phyloP scores from a whole-genome alignment of 2,888 invertebrate genomes.

The Tupiocoris notatus region DNA sequence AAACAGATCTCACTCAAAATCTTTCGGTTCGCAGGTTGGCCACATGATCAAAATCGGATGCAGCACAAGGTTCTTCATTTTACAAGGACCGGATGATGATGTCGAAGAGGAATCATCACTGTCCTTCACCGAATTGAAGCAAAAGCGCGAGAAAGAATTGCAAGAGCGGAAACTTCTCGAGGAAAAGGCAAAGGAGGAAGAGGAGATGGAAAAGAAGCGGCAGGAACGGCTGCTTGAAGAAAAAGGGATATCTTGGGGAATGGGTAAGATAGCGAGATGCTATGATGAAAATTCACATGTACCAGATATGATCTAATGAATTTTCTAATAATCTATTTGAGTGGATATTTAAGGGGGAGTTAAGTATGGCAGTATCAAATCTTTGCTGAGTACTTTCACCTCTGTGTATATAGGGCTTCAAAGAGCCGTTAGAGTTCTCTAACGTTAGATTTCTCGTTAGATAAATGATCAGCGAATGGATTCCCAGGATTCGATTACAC shows the following conservation, averaged over 20 bases:
- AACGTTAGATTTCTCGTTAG: too few species aligned
- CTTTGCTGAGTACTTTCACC: too few species aligned
- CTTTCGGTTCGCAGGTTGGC: conserved; percentile 68
- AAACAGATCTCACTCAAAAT: too few species aligned
- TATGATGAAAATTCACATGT: too few species aligned
- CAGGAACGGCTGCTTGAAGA: conserved; percentile 46
- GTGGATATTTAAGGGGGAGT: too few species aligned
- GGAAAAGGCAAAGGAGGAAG: conserved; percentile 47
- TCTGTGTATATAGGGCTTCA: too few species aligned
- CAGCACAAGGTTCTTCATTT: conserved; percentile 76
- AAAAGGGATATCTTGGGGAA: conserved; percentile 86
- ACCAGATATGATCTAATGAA: too few species aligned
- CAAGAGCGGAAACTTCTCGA: conserved; percentile 44
- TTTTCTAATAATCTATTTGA: too few species aligned
- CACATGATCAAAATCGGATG: conserved; percentile 91
- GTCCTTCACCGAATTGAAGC: conserved; percentile 72
- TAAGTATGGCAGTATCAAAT: too few species aligned
- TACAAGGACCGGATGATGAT: conserved; percentile 83
- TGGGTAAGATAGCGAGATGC: conserved; percentile 72
- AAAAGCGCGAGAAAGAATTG: conserved; percentile 45
- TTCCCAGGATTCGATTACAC: too few species aligned
- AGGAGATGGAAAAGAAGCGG: conserved; percentile 46
- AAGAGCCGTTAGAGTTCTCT: too few species aligned
- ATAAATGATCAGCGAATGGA: too few species aligned
- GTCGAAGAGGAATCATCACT: conserved; percentile 81